A percentile compares a stretch with the other conserved stretches of the same genome.
phyloP scores from a whole-genome alignment of 2,888 invertebrate species.

The Celastrina argiolus region DNA sequence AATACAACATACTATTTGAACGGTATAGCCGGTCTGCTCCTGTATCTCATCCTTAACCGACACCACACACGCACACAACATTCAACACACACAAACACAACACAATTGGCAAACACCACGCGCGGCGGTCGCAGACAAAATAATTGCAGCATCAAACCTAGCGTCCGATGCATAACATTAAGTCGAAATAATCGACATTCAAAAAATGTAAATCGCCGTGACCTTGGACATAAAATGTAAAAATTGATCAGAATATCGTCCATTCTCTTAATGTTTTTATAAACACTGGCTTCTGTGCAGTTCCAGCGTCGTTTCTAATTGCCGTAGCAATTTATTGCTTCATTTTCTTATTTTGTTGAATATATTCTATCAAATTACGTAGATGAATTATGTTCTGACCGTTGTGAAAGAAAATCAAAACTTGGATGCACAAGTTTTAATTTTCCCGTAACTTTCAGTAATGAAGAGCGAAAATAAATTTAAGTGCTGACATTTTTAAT shows the following conservation, averaged over 20 bases:
- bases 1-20: constrained; percentile 14
- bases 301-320: not conserved
- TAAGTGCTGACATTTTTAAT: not conserved
- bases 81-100: constrained; percentile 9
- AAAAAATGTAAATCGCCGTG: constrained; percentile 18
- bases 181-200: constrained; percentile 20
- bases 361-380: not conserved
- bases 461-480: not conserved
- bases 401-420: too few species aligned
- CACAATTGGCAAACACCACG: not conserved
- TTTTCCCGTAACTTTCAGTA: not conserved
- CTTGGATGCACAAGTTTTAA: too few species aligned
- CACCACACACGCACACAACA: not conserved
- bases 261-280: constrained; percentile 16
- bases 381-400: not conserved
- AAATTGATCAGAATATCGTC: constrained; percentile 22
- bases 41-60: constrained; percentile 16
- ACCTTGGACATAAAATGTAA: constrained; percentile 22
- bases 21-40: constrained; percentile 10
- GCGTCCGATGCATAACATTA: constrained; percentile 22
- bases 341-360: not conserved
- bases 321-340: not conserved
- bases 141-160: constrained; percentile 15
- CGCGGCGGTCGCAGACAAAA: constrained; percentile 7
- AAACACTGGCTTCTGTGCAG: not conserved